Percentiles rank a stretch among this genome's conserved stretches.
These are phyloP conservation scores for Chrysaora quinquecirrha DNA, from an alignment of 30 jellyfish, hydroid and myxozoan species.

Conservation along the genomic window DNA sequence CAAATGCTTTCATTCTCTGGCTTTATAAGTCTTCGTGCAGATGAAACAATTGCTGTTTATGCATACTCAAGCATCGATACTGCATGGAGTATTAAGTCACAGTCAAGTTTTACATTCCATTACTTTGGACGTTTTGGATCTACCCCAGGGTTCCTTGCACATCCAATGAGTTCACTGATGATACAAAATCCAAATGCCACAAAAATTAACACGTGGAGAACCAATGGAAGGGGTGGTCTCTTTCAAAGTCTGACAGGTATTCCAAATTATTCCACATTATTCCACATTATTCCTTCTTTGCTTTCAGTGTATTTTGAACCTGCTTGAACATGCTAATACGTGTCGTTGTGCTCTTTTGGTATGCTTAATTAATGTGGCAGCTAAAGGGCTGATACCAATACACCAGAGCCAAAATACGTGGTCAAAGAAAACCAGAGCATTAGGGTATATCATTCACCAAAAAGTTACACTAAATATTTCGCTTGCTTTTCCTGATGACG, in stretches of 20 bases:
- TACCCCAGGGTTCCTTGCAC: conserved; percentile 82
- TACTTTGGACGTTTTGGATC: conserved; percentile 87
- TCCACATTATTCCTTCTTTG: too few relatives aligned
- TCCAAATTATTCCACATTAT: not conserved
- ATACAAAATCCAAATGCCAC: conserved; percentile 30
- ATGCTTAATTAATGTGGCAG: too few relatives aligned
- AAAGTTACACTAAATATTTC: too few relatives aligned
- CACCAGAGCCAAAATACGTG: too few relatives aligned
- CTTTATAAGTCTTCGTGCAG: conserved; percentile 81
- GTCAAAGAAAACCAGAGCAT: too few relatives aligned
- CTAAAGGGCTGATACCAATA: too few relatives aligned
- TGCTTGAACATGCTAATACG: too few relatives aligned
- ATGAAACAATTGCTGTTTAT: conserved; percentile 69
- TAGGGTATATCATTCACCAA: too few relatives aligned
- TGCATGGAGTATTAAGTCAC: conserved; percentile 61
- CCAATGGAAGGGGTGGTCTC: conserved; percentile 70
- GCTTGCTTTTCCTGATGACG: too few relatives aligned
- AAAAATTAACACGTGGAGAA: conserved; percentile 62
- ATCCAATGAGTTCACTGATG: conserved; percentile 40
- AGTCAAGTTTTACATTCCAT: conserved; percentile 70
- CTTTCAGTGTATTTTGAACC: too few relatives aligned
- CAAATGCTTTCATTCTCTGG: conserved; percentile 83
- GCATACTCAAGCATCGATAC: conserved; percentile 56
- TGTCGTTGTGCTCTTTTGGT: too few relatives aligned
- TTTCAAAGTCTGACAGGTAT: conserved; percentile 88